Conservation (phyloP, 2,888 invertebrate species). For the Liopterus haemorrhoidalis region DNA sequence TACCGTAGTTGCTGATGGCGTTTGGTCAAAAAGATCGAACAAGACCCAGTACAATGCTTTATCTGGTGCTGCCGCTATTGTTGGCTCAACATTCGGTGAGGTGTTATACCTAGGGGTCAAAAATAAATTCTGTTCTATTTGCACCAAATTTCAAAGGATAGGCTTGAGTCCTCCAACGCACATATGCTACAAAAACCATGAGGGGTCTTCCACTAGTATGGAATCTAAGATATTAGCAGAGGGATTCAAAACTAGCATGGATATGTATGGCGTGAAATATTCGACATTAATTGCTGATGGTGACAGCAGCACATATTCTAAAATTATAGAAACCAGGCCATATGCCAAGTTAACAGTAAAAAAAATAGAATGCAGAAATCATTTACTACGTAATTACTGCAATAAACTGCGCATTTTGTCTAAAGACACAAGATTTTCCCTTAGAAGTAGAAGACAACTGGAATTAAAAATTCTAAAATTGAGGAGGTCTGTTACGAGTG, state of each 20-base stretch:
- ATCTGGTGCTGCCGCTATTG: slow-evolving; percentile 14
- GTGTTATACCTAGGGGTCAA: slow-evolving; percentile 5
- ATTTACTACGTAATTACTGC: slow-evolving; percentile 23
- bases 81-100: slow-evolving; percentile 9
- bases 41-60: slow-evolving; percentile 34
- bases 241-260: slow-evolving; percentile 7
- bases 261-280: slow-evolving; percentile 10
- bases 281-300: slow-evolving; percentile 20
- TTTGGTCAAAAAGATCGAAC: slow-evolving; percentile 22
- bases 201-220: slow-evolving; percentile 13
- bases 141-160: too few relatives aligned
- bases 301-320: slow-evolving; percentile 24
- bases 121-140: slow-evolving; percentile 13
- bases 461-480: slow-evolving; percentile 21
- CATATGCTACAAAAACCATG: too few relatives aligned
- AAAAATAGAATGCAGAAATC: slow-evolving; percentile 26
- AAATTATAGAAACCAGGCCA: slow-evolving; percentile 24
- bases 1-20: slow-evolving; percentile 4
- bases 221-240: slow-evolving; percentile 12
- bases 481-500: slow-evolving; percentile 18
- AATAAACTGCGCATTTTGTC: slow-evolving; percentile 17
- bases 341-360: slow-evolving; percentile 25
- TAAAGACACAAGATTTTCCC: slow-evolving; percentile 6
- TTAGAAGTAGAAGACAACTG: slow-evolving; percentile 13
- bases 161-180: neutral